Evolutionary conservation across 2,113 vertebrate species (phyloP).

Genomic region (Orthonyx spaldingii): DNA sequence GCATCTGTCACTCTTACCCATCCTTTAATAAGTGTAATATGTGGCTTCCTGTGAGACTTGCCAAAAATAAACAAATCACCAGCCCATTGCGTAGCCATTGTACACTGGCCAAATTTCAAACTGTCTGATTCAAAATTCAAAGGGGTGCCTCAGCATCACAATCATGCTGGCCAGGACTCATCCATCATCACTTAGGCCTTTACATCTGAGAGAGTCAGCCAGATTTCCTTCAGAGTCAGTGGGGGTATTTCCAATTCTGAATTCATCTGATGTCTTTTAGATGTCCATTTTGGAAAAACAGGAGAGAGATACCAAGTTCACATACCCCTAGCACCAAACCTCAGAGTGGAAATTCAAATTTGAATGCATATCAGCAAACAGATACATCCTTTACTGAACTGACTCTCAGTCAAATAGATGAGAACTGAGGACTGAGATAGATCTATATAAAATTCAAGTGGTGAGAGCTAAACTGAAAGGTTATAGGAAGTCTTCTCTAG

Average conservation of each 20-base stretch:
- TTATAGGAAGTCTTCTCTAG: neutral
- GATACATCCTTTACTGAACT: neutral
- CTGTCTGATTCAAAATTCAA: neutral
- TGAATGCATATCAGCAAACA: neutral
- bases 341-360: neutral
- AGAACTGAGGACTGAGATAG: neutral
- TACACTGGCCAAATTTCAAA: neutral
- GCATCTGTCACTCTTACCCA: neutral
- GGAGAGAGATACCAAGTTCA: neutral
- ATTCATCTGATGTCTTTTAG: neutral
- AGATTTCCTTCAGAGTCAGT: neutral
- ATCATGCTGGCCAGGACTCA: neutral
- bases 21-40: neutral
- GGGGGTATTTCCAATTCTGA: neutral
- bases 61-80: neutral
- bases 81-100: neutral
- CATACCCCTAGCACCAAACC: neutral
- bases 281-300: neutral
- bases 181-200: neutral
- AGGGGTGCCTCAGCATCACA: neutral
- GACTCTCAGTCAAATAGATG: neutral
- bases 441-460: neutral
- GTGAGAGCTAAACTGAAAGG: neutral
- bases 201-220: neutral
- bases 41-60: neutral